Conservation (phyloP, 2,113 vertebrate genomes). For the Phrynosoma blainvillii region DNA sequence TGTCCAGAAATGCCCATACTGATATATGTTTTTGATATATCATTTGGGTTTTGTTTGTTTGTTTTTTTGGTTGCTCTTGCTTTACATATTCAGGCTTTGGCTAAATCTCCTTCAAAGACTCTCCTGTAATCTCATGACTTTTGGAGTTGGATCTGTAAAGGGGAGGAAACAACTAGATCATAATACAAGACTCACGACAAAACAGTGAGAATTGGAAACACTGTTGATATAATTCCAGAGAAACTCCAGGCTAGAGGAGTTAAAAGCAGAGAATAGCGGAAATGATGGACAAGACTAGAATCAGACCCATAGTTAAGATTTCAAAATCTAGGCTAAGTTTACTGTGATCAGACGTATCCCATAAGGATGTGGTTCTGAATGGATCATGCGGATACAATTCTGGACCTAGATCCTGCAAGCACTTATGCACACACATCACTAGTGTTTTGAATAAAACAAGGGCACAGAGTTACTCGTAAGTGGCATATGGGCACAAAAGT, state of each 20-base stretch:
- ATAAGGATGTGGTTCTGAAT: constrained; percentile 2
- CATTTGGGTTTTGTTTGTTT: constrained; percentile 8
- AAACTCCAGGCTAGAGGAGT: constrained; percentile 26
- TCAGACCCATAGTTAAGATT: neutral
- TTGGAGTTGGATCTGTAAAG: constrained; percentile 18
- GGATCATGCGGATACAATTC: constrained; percentile 16
- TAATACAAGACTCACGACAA: constrained; percentile 34
- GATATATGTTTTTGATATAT: constrained; percentile 24
- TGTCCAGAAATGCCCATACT: constrained; percentile 10
- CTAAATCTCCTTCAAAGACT: constrained; percentile 21
- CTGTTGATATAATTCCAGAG: constrained; percentile 37
- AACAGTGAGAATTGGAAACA: constrained; percentile 37
- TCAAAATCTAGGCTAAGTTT: constrained; percentile 25
- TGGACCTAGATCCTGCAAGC: constrained; percentile 32
- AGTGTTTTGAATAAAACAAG: constrained; percentile 23
- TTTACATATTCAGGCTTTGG: constrained; percentile 35
- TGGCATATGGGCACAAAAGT: constrained; percentile 19
- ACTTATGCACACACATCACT: constrained; percentile 24
- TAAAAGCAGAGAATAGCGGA: constrained; percentile 20
- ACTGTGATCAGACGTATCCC: constrained; percentile 4
- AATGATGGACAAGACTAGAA: constrained; percentile 9
- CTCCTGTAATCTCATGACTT: constrained; percentile 16
- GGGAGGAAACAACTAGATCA: constrained; percentile 12
- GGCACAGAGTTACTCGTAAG: neutral
- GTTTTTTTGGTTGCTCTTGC: constrained; percentile 4